Conservation (phyloP, 2,113 vertebrate species). For the Rhinichthys klamathensis region DNA sequence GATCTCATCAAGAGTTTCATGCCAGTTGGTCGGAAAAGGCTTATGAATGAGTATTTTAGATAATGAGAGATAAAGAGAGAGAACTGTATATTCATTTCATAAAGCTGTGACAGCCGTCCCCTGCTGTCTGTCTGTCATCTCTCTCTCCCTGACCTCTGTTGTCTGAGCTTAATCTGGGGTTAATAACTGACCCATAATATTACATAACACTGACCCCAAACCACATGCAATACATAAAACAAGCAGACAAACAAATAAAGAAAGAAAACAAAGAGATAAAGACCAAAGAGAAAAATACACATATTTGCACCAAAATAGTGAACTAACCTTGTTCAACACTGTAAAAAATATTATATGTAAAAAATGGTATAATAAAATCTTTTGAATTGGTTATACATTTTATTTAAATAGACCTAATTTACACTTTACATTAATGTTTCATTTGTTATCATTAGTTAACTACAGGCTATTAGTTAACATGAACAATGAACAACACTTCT, state of each 20-base stretch:
- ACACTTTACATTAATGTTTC: too few relatives aligned
- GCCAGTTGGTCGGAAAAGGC: not conserved
- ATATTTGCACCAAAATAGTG: not conserved
- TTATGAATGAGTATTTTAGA: not conserved
- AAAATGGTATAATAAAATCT: not conserved
- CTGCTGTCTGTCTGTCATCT: not conserved
- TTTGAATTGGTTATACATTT: not conserved
- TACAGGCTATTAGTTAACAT: too few relatives aligned
- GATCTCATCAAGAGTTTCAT: not conserved
- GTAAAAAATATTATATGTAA: not conserved
- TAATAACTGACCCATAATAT: slow-evolving; percentile 9
- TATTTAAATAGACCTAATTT: not conserved
- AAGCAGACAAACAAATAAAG: not conserved
- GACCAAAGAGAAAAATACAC: not conserved
- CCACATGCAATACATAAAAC: not conserved
- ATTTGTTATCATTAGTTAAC: too few relatives aligned
- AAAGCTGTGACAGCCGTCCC: not conserved
- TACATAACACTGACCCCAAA: not conserved
- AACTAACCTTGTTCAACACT: not conserved
- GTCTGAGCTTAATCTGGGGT: slow-evolving; percentile 39
- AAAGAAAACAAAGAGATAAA: not conserved
- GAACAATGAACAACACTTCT: too few relatives aligned
- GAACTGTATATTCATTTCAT: not conserved
- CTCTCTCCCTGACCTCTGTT: slow-evolving; percentile 12
- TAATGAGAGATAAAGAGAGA: not conserved